Percentiles rank a stretch among this genome's conserved stretches.
Evolutionary conservation across 2,113 vertebrate genomes (phyloP).

Genomic region (Polypterus senegalus): DNA sequence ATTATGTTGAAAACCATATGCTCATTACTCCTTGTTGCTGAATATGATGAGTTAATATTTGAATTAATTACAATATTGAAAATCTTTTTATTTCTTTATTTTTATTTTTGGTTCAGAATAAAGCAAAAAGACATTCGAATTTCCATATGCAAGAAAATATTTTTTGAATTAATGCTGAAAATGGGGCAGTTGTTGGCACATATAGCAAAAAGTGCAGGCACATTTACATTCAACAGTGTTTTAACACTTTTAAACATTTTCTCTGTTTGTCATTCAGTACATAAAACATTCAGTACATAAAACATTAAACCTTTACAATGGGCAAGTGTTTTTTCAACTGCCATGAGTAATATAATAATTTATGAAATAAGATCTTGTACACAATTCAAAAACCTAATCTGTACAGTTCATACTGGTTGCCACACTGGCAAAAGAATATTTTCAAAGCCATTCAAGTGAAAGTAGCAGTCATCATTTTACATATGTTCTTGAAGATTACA

Average conservation of each 20-base stretch:
- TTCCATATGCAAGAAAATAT: slow-evolving; percentile 9
- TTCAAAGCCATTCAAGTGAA: slow-evolving; percentile 2
- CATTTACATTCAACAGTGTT: slow-evolving; percentile 8
- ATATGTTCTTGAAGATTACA: not conserved
- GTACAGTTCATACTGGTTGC: slow-evolving; percentile 4
- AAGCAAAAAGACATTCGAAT: too few species aligned
- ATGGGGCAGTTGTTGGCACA: slow-evolving; percentile 10
- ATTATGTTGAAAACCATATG: too few species aligned
- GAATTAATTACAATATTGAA: too few species aligned
- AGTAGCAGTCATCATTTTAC: not conserved
- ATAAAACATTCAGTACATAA: slow-evolving; percentile 1
- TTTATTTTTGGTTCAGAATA: too few species aligned
- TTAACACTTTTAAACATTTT: not conserved
- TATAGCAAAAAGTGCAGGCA: slow-evolving; percentile 9
- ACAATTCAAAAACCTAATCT: not conserved
- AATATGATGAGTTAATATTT: too few species aligned
- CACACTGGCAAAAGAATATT: slow-evolving; percentile 1
- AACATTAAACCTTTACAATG: slow-evolving; percentile 5
- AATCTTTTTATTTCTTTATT: too few species aligned
- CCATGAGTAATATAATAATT: not conserved
- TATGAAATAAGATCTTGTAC: not conserved
- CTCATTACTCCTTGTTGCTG: too few species aligned
- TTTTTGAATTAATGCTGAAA: slow-evolving; percentile 14
- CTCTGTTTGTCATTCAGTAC: not conserved
- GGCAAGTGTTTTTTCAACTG: not conserved